Evolutionary conservation across 2,888 invertebrate species (phyloP), one percentile per base, ranked within the genome.

Genomic region (Malthinus seriepunctatus): DNA sequence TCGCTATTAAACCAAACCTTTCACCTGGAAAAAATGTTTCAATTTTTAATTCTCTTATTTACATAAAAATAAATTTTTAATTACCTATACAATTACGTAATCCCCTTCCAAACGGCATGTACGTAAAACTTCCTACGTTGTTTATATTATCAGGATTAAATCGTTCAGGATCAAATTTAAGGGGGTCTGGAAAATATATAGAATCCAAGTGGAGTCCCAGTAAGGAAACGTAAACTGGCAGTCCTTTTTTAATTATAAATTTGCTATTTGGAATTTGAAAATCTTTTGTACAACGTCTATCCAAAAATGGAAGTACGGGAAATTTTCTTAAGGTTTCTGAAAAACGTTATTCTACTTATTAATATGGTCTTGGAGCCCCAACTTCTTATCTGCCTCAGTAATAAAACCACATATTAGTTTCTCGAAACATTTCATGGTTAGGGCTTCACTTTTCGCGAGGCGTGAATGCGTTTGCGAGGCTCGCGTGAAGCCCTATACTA

Each of bases 251-350:
- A 31, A 77, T 70, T 6, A 62, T 51, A 4, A 70, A 39, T 34
- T 72, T 63, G 1, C 69, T 67, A 4, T 65, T 67, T 10, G 71
- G 69, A 14, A 75, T 50, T 12, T 68, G 63, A 59, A 73, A 77
- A 39, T 74, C 67, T 45, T 67, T 55, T 3, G 63, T 65, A 49
- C 74, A 73, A 47, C 53, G 49, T 61, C 77, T 66, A 39, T 71
- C 71, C 59, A 77, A 56, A 31, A 74, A 70, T 1, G 75, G 69
- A 1, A 75, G 64, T 4, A 76, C 75, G 2, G 81, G 78, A 63
- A 78, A 79, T 56, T 77, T 74, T 31, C 81, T 66, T 23, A 81
- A 67, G 0, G 78, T 78, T 72, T 81, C 81, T 47, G 73, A 72
- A 38, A 51, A n/a, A n/a, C n/a, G n/a, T n/a, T n/a, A n/a, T n/a